Base-by-base conservation (phyloP, 1,140 invertebrate species). In the Sweltsa coloradensis region DNA sequence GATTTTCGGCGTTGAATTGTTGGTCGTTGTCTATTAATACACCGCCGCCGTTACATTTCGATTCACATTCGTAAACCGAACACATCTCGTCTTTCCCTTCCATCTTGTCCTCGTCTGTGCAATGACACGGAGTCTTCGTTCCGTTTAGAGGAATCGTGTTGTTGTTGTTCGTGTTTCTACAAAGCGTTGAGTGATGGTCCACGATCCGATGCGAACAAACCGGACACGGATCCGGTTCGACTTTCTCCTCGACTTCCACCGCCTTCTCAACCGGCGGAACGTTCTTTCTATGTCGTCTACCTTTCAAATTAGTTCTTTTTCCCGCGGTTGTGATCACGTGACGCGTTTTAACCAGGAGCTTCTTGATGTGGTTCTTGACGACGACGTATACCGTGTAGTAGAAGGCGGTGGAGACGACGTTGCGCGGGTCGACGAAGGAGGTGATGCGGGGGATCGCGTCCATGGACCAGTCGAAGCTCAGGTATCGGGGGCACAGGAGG, bases 391-490 rank as follows among this genome's bases (percentile, higher is more conserved):
- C 42, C 49, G 67, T 56, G 1, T 67, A 61, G 60, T 92, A 95
- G 47, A 94, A 81, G 9, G 76, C 62, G 6, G 81, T 53, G 1
- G 83, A 77, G 31, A 78, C 66, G 4, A 85, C 57, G 60, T 91
- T 92, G 41, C 90, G 69, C 0, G 72, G 60, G 65, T 96, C 91
- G 46, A 72, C 68, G 3, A 88, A 41, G 4, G 75, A 73, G 1
- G 73, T 78, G 48, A 96, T 75, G 43, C 85, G 70, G 1, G 89
- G 86, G 53, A 96, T 79, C 1, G 90, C 80, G 53, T 91, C 89
- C 91, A 95, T 95, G 3, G 89, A 90, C 91, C 91, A 96, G 61
- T 96, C 91, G 62, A 93, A 95, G 61, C 89, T 91, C 23, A 96
- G 67, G 37, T 78, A 77, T 51, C 76, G 75, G 6, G 91, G 91